These are phyloP conservation scores for Burhinus oedicnemus DNA, from an alignment of 2,113 vertebrate species.

Conservation along the genomic window DNA sequence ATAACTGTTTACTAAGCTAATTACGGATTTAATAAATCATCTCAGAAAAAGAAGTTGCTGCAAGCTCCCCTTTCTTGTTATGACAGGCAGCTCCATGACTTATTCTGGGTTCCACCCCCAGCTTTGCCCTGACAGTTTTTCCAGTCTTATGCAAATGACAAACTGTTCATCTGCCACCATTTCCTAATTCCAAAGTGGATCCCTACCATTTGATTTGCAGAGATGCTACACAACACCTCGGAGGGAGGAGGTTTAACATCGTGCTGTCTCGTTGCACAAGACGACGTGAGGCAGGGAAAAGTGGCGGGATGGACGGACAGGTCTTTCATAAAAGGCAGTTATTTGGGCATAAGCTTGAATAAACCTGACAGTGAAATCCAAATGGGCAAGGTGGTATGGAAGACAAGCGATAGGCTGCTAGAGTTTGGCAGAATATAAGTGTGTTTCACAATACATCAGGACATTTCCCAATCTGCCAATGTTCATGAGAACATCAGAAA, in stretches of 20 bases:
- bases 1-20: conserved; percentile 11
- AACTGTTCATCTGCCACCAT: neutral
- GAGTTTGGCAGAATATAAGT: neutral
- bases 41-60: neutral
- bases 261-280: neutral
- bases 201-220: neutral
- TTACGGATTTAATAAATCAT: conserved; percentile 16
- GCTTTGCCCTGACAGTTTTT: neutral
- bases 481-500: neutral
- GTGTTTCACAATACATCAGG: neutral
- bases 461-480: neutral
- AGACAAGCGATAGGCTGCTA: neutral
- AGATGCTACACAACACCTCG: rapidly evolving
- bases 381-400: neutral
- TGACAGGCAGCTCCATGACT: neutral
- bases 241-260: neutral
- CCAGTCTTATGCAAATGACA: neutral
- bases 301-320: neutral
- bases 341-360: neutral
- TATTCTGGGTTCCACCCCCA: neutral
- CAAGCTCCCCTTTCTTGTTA: conserved; percentile 19
- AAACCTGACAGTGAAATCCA: neutral
- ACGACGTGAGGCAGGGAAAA: neutral
- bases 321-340: neutral
- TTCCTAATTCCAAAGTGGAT: neutral